Percentiles rank a stretch among this genome's conserved stretches.
Evolutionary conservation across 2,113 vertebrate genomes (phyloP).

Genomic region (Mus pahari): DNA sequence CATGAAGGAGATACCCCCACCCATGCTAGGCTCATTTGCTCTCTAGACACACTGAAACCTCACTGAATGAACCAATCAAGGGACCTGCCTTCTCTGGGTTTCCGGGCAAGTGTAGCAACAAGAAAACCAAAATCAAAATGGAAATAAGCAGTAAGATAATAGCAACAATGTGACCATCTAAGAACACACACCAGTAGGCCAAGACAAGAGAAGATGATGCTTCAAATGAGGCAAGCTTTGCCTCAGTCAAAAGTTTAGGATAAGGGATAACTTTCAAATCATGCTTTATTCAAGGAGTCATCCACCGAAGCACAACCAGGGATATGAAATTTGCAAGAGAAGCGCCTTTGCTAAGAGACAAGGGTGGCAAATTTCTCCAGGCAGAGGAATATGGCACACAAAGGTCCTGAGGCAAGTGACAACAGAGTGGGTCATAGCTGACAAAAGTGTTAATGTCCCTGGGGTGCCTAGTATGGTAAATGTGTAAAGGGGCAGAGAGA

Average conservation of each 20-base stretch:
- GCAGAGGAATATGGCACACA: not conserved
- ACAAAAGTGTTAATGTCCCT: not conserved
- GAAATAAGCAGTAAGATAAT: not conserved
- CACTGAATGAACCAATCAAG: too few relatives aligned
- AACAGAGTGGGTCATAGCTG: not conserved
- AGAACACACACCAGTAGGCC: not conserved
- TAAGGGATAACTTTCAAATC: not conserved
- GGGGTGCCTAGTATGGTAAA: not conserved
- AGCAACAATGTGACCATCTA: not conserved
- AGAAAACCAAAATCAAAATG: not conserved
- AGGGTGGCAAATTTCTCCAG: slow-evolving; percentile 21
- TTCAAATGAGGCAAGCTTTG: not conserved
- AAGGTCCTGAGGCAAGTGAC: not conserved
- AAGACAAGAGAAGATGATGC: not conserved
- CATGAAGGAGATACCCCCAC: not conserved
- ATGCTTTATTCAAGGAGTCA: not conserved
- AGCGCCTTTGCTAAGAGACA: not conserved
- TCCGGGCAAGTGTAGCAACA: not conserved
- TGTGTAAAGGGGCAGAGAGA: not conserved
- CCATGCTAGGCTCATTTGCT: not conserved
- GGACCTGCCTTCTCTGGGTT: not conserved
- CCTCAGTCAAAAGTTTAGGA: not conserved
- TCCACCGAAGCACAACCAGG: not conserved
- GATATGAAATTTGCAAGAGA: not conserved
- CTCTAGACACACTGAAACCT: not conserved